phyloP scores from a whole-genome alignment of 2,113 vertebrate genomes.

The Aptenodytes patagonicus region DNA sequence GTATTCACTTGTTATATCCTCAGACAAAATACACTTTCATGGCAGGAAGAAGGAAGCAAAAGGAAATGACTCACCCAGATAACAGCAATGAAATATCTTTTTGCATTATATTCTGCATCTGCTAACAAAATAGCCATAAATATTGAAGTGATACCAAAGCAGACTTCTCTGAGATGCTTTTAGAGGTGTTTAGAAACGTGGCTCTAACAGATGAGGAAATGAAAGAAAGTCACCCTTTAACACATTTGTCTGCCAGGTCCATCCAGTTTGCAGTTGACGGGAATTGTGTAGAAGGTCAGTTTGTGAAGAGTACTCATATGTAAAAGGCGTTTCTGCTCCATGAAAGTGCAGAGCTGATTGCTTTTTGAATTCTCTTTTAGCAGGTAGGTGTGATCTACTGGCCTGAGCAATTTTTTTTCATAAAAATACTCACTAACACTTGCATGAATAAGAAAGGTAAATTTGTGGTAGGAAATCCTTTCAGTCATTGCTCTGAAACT shows the following conservation, averaged over 20 bases:
- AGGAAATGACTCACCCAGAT: conserved; percentile 43
- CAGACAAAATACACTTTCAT: conserved; percentile 1
- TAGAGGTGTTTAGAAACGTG: not conserved
- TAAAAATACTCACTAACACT: not conserved
- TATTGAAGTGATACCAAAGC: not conserved
- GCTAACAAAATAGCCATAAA: conserved; percentile 30
- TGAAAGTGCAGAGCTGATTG: not conserved
- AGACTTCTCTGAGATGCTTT: not conserved
- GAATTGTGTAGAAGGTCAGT: not conserved
- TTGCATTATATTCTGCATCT: conserved; percentile 11
- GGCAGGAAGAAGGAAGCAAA: conserved; percentile 27
- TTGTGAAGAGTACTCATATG: not conserved
- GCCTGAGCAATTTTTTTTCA: not conserved
- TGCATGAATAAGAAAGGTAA: not conserved
- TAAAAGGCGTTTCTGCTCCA: not conserved
- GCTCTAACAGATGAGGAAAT: not conserved
- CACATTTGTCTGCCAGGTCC: not conserved
- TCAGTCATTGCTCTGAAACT: not conserved
- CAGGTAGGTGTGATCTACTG: not conserved
- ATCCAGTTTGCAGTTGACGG: not conserved
- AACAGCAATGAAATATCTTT: conserved; percentile 12
- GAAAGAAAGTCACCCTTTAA: not conserved
- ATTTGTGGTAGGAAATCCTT: not conserved
- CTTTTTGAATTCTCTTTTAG: not conserved
- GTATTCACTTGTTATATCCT: not conserved